These are phyloP conservation scores for Periophthalmodon schlosseri DNA, from an alignment of 2,113 vertebrate species.

Conservation along the genomic window DNA sequence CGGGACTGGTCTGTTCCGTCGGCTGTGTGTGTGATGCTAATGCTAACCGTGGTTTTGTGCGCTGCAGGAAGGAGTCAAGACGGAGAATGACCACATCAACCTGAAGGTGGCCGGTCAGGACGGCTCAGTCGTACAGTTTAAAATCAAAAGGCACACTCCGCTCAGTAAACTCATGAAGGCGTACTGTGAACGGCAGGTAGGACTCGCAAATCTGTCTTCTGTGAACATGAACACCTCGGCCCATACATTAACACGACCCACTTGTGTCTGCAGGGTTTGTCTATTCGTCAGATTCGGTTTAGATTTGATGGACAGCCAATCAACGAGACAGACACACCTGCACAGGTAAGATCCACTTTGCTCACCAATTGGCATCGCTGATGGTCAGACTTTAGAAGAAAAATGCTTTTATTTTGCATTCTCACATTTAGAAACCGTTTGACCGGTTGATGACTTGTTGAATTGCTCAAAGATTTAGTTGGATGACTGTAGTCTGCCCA, in stretches of 20 bases:
- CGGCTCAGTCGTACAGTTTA: slow-evolving; percentile 89
- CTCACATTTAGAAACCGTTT: background rate
- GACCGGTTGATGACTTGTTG: background rate
- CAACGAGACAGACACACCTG: slow-evolving; percentile 79
- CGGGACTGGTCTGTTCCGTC: background rate
- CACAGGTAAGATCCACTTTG: slow-evolving; percentile 71
- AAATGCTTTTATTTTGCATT: background rate
- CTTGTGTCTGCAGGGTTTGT: slow-evolving; percentile 68
- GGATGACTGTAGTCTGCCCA: background rate
- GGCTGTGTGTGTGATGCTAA: background rate
- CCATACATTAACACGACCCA: background rate
- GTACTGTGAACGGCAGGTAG: slow-evolving; percentile 89
- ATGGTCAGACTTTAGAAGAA: background rate
- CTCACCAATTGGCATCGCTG: no score
- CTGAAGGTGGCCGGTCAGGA: slow-evolving; percentile 90
- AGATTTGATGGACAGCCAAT: slow-evolving; percentile 81
- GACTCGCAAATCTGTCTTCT: background rate
- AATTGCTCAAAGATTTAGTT: background rate
- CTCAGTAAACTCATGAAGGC: slow-evolving; percentile 92
- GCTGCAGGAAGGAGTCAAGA: slow-evolving; percentile 86
- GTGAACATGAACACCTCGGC: background rate
- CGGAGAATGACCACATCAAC: slow-evolving; percentile 88
- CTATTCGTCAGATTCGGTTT: slow-evolving; percentile 80
- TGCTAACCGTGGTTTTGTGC: slow-evolving; percentile 25
- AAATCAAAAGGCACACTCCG: slow-evolving; percentile 88